Evolutionary conservation across 2,113 vertebrate genomes (phyloP).

Genomic region (Campylomormyrus tamandua): DNA sequence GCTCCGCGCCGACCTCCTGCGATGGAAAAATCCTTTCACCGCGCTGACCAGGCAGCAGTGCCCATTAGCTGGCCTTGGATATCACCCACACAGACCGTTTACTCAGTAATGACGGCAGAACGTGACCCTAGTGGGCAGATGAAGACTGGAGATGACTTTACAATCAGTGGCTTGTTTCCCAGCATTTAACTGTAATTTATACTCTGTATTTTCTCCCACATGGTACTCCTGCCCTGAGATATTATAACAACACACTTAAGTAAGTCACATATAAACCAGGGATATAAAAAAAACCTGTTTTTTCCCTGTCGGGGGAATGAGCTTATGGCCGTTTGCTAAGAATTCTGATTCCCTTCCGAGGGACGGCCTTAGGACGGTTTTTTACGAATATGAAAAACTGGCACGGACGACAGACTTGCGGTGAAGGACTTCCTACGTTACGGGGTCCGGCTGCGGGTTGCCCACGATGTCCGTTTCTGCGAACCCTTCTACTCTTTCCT

Average conservation of each 20-base stretch:
- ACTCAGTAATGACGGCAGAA: neutral
- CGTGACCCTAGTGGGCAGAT: neutral
- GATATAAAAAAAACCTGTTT: neutral
- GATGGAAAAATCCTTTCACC: neutral
- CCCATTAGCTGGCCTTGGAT: neutral
- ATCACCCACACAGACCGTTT: neutral
- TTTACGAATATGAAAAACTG: neutral
- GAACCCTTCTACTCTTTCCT: neutral
- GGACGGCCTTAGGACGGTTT: neutral
- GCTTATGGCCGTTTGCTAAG: neutral
- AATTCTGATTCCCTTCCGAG: neutral
- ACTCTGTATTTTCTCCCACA: neutral
- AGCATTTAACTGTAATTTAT: neutral
- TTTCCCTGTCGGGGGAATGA: neutral
- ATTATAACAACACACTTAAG: neutral
- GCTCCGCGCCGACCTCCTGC: neutral
- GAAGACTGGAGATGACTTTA: neutral
- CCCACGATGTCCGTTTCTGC: neutral
- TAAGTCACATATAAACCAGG: conserved; percentile 1
- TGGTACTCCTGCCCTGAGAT: neutral
- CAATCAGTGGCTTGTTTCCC: too few species aligned
- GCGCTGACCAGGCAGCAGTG: neutral
- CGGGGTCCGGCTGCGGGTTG: too few species aligned
- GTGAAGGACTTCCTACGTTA: neutral
- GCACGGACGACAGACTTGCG: neutral